Evolutionary conservation across 2,888 invertebrate species (phyloP).

Genomic region (Schizaphis graminum): DNA sequence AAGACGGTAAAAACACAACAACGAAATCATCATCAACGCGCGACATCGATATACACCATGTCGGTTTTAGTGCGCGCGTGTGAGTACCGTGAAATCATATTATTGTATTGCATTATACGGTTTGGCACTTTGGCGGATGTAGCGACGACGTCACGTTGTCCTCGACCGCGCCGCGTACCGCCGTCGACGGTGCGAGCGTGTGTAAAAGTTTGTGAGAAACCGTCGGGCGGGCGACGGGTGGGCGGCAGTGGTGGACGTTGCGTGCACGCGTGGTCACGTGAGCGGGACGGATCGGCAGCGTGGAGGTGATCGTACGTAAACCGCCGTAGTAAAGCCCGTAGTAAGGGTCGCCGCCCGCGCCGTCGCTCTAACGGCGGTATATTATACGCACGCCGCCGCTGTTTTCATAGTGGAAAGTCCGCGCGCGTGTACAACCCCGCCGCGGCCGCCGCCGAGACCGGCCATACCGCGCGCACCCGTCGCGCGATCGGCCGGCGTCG

Average conservation of each 20-base stretch:
- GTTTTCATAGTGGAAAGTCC: constrained; percentile 37
- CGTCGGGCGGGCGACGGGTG: background rate
- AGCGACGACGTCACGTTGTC: background rate
- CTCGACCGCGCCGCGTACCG: constrained; percentile 4
- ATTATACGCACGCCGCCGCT: constrained; percentile 37
- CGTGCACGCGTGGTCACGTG: background rate
- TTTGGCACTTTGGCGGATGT: background rate
- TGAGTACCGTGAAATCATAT: background rate
- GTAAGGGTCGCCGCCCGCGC: constrained; percentile 3
- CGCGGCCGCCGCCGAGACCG: background rate
- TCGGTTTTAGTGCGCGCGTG: background rate
- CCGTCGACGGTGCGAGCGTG: background rate
- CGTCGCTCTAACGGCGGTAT: constrained; percentile 31
- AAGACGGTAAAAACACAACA: background rate
- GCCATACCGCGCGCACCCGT: background rate
- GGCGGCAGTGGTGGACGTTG: background rate
- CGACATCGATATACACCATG: background rate
- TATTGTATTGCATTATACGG: background rate
- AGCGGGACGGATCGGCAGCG: background rate
- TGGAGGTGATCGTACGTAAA: constrained; percentile 25
- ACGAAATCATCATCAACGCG: background rate
- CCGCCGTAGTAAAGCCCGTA: background rate
- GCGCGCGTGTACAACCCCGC: background rate
- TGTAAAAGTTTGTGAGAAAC: background rate
- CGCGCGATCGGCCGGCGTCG: constrained; percentile 13